Conservation (phyloP, 2,797 vertebrate genomes). For the Falco novaeseelandiae region DNA sequence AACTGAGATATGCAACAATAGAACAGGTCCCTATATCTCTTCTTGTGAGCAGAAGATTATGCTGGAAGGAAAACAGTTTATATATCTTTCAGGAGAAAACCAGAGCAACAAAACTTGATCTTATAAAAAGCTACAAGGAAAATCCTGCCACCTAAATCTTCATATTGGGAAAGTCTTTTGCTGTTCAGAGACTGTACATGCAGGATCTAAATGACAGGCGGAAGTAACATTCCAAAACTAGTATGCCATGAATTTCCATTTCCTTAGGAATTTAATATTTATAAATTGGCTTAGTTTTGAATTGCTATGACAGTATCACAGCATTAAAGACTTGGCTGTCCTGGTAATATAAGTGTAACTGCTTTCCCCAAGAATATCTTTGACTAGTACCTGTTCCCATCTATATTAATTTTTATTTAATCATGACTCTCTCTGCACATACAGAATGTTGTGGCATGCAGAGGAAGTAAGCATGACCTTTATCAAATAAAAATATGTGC, state of each 20-base stretch:
- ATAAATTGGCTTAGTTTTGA: conserved; percentile 46
- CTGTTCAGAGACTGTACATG: neutral
- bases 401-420: conserved; percentile 26
- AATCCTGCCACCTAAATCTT: neutral
- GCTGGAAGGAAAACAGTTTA: neutral
- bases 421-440: neutral
- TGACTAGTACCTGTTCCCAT: neutral
- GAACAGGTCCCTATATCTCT: neutral
- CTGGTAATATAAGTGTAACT: conserved; percentile 24
- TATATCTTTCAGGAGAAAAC: neutral
- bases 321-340: conserved; percentile 2
- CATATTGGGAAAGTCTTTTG: conserved; percentile 2
- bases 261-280: conserved; percentile 51
- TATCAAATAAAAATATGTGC: neutral
- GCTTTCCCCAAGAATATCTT: conserved; percentile 10
- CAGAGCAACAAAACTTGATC: neutral
- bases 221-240: conserved; percentile 16
- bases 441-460: neutral
- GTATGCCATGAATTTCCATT: conserved; percentile 26
- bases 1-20: neutral
- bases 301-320: conserved; percentile 36
- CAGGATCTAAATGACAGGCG: conserved; percentile 35
- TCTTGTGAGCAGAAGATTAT: neutral
- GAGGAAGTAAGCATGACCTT: conserved; percentile 5
- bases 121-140: neutral